Evolutionary conservation across 1,140 invertebrate species (phyloP).

Genomic region (Penaeus vannamei): DNA sequence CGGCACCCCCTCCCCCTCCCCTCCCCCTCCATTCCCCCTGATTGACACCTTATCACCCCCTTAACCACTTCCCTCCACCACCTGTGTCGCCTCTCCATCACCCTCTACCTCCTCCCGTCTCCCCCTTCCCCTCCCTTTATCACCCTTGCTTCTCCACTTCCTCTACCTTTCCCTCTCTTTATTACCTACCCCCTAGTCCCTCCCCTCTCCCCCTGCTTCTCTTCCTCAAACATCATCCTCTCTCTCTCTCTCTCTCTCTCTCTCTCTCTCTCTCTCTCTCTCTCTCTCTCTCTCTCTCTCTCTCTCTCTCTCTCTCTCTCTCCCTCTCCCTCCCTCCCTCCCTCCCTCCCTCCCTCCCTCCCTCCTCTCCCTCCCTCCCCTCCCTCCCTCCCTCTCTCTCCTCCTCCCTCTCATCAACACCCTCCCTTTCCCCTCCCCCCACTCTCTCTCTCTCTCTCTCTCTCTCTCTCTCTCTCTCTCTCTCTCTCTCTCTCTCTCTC

Average conservation of each 20-base stretch:
- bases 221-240: no score
- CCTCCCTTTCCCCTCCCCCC: slow-evolving; percentile 8
- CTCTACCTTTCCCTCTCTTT: slow-evolving; percentile 1
- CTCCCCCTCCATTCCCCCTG: no score
- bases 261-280: slow-evolving; percentile 1
- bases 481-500: no score
- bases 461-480: no score
- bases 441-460: slow-evolving; percentile 1
- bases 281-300: no score
- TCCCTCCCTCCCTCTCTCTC: slow-evolving; percentile 9
- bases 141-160: neutral
- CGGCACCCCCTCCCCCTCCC: no score
- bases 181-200: neutral
- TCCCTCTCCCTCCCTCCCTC: neutral
- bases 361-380: slow-evolving; percentile 8
- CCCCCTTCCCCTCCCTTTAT: neutral
- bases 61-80: no score
- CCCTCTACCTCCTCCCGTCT: neutral
- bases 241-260: neutral
- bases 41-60: no score
- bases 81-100: no score
- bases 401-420: neutral
- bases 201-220: slow-evolving; percentile 3
- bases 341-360: slow-evolving; percentile 8
- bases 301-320: slow-evolving; percentile 10